Evolutionary conservation across 2,113 vertebrate genomes (phyloP).

Genomic region (Festucalex cinctus): DNA sequence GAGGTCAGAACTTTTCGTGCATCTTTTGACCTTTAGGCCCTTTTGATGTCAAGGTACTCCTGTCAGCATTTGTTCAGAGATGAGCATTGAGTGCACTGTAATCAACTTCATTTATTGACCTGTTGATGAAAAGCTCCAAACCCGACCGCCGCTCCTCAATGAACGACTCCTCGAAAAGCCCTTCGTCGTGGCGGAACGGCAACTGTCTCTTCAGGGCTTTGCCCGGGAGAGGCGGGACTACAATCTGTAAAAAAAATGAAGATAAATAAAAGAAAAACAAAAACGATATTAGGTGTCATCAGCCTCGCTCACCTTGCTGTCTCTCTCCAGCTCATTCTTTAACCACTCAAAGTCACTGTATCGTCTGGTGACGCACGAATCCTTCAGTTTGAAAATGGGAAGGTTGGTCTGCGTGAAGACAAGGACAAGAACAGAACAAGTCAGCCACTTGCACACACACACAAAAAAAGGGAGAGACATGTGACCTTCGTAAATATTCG

Average conservation of each 20-base stretch:
- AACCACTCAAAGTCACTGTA: conserved; percentile 99
- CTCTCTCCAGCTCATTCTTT: conserved; percentile 97
- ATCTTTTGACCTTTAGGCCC: background rate
- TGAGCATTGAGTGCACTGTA: background rate
- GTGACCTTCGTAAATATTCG: conserved; percentile 1
- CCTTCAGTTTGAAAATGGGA: conserved; percentile 98
- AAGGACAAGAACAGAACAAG: background rate
- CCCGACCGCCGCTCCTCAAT: conserved; percentile 94
- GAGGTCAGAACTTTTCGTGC: too few species aligned
- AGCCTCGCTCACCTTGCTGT: conserved; percentile 88
- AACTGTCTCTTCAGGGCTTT: conserved; percentile 98
- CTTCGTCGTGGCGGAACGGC: conserved; percentile 93
- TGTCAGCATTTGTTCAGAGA: background rate
- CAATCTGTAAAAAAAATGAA: conserved; percentile 72
- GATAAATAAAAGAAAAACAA: background rate
- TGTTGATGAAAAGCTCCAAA: conserved; percentile 99
- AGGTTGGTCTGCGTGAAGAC: conserved; percentile 85
- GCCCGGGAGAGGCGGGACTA: conserved; percentile 94
- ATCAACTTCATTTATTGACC: conserved; percentile 53
- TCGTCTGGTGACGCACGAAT: conserved; percentile 90
- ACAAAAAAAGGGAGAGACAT: background rate
- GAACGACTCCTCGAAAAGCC: conserved; percentile 96
- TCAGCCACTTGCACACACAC: background rate
- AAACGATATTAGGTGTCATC: background rate
- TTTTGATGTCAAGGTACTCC: background rate